phyloP scores from a whole-genome alignment of 1,140 invertebrate species.

The Aphidius gifuensis region DNA sequence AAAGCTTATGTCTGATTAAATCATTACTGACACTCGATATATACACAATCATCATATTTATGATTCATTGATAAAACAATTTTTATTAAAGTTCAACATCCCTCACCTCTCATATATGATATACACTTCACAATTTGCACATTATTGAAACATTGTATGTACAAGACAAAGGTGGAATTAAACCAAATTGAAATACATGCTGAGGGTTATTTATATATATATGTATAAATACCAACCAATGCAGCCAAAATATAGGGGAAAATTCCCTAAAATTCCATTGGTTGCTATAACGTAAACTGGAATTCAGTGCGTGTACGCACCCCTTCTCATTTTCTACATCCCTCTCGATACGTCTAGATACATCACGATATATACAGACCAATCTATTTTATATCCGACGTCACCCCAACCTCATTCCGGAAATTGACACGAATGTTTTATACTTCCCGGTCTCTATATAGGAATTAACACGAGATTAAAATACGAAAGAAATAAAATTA shows the following conservation, averaged over 20 bases:
- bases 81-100: too few species aligned
- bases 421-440: slow-evolving; percentile 20
- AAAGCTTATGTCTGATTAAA: too few species aligned
- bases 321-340: slow-evolving; percentile 7
- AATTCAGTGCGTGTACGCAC: slow-evolving; percentile 2
- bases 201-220: background rate
- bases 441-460: background rate
- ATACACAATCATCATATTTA: too few species aligned
- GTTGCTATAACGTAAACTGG: slow-evolving; percentile 11
- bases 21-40: too few species aligned
- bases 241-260: background rate
- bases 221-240: slow-evolving; percentile 1
- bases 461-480: too few species aligned
- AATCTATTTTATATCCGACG: slow-evolving; percentile 19
- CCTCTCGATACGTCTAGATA: background rate
- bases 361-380: slow-evolving; percentile 3
- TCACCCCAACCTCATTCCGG: slow-evolving; percentile 11
- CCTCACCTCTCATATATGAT: too few species aligned
- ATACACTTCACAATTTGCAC: too few species aligned
- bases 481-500: too few species aligned
- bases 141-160: background rate
- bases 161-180: slow-evolving; percentile 7
- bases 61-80: too few species aligned
- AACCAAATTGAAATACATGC: slow-evolving; percentile 8
- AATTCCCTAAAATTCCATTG: slow-evolving; percentile 12